These are phyloP conservation scores for Bombus huntii DNA, from an alignment of 1,140 invertebrate species.

Conservation along the genomic window DNA sequence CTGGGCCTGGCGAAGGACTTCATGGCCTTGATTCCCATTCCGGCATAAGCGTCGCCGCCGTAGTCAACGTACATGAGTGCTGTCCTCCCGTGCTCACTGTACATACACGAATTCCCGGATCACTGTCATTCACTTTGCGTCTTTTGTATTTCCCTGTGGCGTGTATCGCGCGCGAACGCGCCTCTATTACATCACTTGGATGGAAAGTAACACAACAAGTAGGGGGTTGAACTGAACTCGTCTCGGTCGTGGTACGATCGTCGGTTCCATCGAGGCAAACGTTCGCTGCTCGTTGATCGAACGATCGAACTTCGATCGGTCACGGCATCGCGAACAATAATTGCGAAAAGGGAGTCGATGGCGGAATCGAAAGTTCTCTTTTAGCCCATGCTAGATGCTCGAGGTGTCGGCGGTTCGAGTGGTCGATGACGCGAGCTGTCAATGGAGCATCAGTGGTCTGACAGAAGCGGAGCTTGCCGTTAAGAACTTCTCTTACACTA, in stretches of 20 bases:
- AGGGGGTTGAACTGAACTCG: background rate
- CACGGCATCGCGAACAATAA: slow-evolving; percentile 4
- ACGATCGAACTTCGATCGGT: background rate
- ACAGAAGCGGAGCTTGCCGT: no score
- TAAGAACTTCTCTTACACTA: no score
- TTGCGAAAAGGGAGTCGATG: background rate
- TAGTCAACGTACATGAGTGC: slow-evolving; percentile 81
- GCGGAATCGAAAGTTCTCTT: background rate
- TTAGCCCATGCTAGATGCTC: background rate
- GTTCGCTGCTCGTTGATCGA: background rate
- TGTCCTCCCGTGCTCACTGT: slow-evolving; percentile 68
- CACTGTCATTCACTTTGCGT: slow-evolving; percentile 53
- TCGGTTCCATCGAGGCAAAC: background rate
- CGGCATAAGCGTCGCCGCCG: slow-evolving; percentile 78
- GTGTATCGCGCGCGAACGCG: background rate
- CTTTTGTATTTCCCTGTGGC: background rate
- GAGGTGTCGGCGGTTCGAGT: background rate
- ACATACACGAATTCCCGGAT: slow-evolving; percentile 68
- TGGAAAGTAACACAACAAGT: background rate
- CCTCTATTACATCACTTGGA: background rate
- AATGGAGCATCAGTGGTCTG: background rate
- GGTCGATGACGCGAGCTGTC: background rate
- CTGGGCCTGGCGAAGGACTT: slow-evolving; percentile 83
- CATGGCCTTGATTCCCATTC: slow-evolving; percentile 84
- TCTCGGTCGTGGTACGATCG: background rate